A percentile compares a stretch with the other conserved stretches of the same genome.
phyloP scores from a whole-genome alignment of 2,888 invertebrate species.

The Drosophila leonis region DNA sequence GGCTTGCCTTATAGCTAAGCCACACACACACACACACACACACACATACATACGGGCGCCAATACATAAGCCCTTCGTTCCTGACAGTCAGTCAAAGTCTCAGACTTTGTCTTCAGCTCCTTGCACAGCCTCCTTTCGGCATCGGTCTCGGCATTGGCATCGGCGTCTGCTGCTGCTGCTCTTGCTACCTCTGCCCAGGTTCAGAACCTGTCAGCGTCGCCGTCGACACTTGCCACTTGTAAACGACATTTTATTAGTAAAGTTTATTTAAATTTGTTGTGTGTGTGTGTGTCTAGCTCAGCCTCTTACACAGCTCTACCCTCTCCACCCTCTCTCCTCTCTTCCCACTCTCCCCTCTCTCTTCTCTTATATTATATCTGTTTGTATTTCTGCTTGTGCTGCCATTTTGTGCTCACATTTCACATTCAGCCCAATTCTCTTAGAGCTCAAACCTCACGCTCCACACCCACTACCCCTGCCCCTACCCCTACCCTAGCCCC shows the following conservation, averaged over 20 bases:
- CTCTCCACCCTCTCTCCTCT: not conserved
- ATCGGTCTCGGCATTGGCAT: too few species aligned
- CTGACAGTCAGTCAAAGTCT: slow-evolving; percentile 54
- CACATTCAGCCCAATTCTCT: slow-evolving; percentile 34
- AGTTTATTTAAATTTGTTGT: slow-evolving; percentile 78
- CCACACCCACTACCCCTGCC: not conserved
- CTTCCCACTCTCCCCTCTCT: not conserved
- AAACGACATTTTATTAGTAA: slow-evolving; percentile 80
- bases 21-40: slow-evolving; percentile 4
- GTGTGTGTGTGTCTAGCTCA: slow-evolving; percentile 9
- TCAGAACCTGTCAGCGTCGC: slow-evolving; percentile 46
- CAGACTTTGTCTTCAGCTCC: slow-evolving; percentile 15
- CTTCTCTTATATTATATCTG: slow-evolving; percentile 14
- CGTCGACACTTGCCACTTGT: slow-evolving; percentile 77
- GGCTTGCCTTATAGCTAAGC: slow-evolving; percentile 19
- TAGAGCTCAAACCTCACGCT: slow-evolving; percentile 1
- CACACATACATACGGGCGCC: not conserved
- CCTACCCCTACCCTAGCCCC: not conserved
- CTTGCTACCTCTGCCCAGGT: slow-evolving; percentile 15
- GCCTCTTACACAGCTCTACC: not conserved
- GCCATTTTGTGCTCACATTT: slow-evolving; percentile 61
- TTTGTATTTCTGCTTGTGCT: slow-evolving; percentile 56
- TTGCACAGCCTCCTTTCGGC: not conserved
- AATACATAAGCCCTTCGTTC: slow-evolving; percentile 39
- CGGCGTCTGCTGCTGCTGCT: not conserved